Evolutionary conservation across 2,888 invertebrate genomes (phyloP).

Genomic region (Zootermopsis nevadensis): DNA sequence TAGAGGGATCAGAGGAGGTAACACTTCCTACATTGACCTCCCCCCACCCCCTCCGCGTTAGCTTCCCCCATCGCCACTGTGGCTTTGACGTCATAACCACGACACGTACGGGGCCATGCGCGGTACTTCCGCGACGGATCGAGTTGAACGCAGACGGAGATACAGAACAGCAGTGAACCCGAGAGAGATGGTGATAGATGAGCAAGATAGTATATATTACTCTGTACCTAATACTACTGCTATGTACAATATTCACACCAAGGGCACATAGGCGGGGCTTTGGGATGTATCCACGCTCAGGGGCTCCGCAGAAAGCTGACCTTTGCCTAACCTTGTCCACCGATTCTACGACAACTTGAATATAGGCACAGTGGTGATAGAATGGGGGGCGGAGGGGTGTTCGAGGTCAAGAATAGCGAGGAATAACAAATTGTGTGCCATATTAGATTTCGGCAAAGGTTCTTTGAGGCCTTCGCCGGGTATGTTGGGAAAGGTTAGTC

Average conservation of each 20-base stretch:
- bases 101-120: background rate
- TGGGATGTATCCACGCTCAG: background rate
- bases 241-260: background rate
- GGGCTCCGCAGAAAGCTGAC: conserved; percentile 6
- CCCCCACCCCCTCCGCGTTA: background rate
- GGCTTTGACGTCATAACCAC: conserved; percentile 1
- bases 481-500: conserved; percentile 1
- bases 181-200: background rate
- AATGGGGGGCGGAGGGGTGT: background rate
- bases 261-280: conserved; percentile 6
- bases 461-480: background rate
- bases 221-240: background rate
- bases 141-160: background rate
- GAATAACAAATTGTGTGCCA: background rate
- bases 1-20: background rate
- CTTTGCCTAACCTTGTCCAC: conserved; percentile 15
- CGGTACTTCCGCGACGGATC: background rate
- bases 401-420: background rate
- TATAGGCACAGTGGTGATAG: background rate
- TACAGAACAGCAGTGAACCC: background rate
- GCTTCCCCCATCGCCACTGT: background rate
- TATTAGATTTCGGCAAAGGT: background rate
- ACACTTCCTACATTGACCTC: background rate
- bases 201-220: background rate
- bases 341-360: background rate